phyloP scores from a whole-genome alignment of 2,888 invertebrate species.

The Lypha dubia region DNA sequence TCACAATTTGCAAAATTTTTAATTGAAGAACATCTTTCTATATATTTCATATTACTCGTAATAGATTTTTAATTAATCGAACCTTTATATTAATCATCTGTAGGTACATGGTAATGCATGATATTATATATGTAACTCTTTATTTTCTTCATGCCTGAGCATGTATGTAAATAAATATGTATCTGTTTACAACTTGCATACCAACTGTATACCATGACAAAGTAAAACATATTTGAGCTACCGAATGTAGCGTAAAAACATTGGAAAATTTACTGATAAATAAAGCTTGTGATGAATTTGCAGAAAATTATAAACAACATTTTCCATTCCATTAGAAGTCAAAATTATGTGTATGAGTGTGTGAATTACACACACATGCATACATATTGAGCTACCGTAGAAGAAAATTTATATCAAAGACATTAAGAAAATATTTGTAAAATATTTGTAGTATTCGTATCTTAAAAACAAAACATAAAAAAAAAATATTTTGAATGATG shows the following conservation, averaged over 20 bases:
- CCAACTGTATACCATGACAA: no score
- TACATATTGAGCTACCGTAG: slow-evolving; percentile 8
- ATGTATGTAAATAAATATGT: neutral
- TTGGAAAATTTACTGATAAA: slow-evolving; percentile 27
- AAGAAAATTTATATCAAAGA: neutral
- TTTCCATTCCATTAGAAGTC: slow-evolving; percentile 6
- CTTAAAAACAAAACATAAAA: neutral
- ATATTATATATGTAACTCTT: no score
- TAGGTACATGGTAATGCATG: no score
- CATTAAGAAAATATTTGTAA: slow-evolving; percentile 24
- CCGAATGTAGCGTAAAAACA: neutral
- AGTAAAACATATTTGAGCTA: neutral
- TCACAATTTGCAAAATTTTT: no score
- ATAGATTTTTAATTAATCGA: no score
- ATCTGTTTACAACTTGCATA: neutral
- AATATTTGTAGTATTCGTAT: neutral
- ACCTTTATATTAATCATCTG: no score
- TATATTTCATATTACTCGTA: no score
- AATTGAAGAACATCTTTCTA: no score
- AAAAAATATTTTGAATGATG: neutral
- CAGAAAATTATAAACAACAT: slow-evolving; percentile 53
- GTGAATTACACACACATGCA: no score
- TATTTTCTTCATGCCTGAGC: neutral
- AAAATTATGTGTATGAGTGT: no score
- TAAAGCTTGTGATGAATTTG: slow-evolving; percentile 58